Evolutionary conservation across 1,140 invertebrate genomes (phyloP).

Genomic region (Bicyclus anynana): DNA sequence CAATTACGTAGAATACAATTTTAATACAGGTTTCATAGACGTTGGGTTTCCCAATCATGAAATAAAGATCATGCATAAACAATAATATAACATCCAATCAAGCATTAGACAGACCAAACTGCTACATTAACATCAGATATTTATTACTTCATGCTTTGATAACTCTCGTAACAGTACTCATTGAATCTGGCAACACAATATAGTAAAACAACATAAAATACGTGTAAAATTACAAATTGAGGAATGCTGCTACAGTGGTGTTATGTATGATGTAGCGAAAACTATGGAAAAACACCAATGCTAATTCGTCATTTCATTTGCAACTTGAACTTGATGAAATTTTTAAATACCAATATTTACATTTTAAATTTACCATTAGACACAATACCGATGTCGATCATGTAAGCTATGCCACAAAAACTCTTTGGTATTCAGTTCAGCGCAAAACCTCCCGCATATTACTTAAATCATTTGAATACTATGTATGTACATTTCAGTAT

Average conservation of each 20-base stretch:
- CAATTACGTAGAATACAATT: too few species aligned
- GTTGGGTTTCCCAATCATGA: not conserved
- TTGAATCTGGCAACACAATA: slow-evolving; percentile 17
- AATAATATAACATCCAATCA: slow-evolving; percentile 8
- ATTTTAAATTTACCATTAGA: slow-evolving; percentile 17
- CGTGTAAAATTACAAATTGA: slow-evolving; percentile 1
- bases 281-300: slow-evolving; percentile 8
- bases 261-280: slow-evolving; percentile 14
- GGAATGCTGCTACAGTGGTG: slow-evolving; percentile 30
- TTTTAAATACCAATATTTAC: slow-evolving; percentile 2
- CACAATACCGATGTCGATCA: not conserved
- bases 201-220: slow-evolving; percentile 24
- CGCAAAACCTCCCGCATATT: slow-evolving; percentile 14
- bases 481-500: not conserved
- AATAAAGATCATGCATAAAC: slow-evolving; percentile 18
- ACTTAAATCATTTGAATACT: not conserved
- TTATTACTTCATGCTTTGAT: slow-evolving; percentile 14
- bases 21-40: too few species aligned
- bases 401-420: slow-evolving; percentile 13
- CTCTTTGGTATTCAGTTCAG: slow-evolving; percentile 12
- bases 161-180: slow-evolving; percentile 20
- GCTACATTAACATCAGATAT: not conserved
- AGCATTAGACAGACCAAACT: slow-evolving; percentile 1
- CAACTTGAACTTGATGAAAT: slow-evolving; percentile 3
- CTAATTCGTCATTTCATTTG: slow-evolving; percentile 14